Conservation (phyloP, 2,797 vertebrate genomes). For the Bradypus variegatus region DNA sequence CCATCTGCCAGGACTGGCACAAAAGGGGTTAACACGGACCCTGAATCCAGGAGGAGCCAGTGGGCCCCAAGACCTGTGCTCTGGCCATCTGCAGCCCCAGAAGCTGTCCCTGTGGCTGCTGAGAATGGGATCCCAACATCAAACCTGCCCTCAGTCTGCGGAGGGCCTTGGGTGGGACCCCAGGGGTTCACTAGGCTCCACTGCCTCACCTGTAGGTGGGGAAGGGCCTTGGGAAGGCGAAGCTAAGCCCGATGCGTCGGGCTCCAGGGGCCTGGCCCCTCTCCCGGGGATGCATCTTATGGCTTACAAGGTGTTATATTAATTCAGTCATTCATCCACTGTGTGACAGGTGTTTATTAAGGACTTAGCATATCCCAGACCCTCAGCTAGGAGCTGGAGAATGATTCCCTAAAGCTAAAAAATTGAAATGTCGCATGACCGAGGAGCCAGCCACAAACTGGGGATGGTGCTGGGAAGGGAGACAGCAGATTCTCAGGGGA, state of each 20-base stretch:
- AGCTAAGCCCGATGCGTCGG: accelerated
- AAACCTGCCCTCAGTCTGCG: neutral
- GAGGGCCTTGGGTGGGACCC: neutral
- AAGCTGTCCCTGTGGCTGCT: neutral
- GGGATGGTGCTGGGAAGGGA: neutral
- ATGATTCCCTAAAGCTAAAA: neutral
- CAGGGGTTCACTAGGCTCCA: neutral
- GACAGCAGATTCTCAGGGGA: neutral
- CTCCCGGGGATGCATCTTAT: neutral
- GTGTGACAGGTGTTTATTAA: neutral
- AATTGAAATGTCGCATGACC: too few species aligned
- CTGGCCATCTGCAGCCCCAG: neutral
- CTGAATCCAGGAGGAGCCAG: neutral
- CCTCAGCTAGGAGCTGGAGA: neutral
- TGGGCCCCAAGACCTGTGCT: neutral
- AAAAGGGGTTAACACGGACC: neutral
- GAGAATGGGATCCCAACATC: neutral
- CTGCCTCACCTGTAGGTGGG: neutral
- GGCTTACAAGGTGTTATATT: accelerated
- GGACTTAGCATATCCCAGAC: neutral
- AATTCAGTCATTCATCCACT: neutral
- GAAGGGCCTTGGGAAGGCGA: accelerated
- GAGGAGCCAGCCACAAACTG: too few species aligned
- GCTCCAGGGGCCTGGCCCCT: neutral
- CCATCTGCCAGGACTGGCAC: neutral